phyloP scores from a whole-genome alignment of 2,113 vertebrate species.

The Triplophysa rosa region DNA sequence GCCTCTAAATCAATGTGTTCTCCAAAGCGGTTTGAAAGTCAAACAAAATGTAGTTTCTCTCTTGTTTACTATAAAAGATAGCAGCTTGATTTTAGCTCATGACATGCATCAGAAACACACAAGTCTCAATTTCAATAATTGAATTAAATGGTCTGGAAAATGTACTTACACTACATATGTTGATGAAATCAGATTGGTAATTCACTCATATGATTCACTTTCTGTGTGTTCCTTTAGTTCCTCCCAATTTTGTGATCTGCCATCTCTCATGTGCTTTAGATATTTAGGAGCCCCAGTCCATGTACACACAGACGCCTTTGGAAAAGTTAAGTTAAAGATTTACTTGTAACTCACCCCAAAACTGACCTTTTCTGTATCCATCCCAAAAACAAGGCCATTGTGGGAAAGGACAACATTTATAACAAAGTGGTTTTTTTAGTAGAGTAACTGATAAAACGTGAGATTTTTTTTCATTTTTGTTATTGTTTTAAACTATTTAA shows the following conservation, averaged over 20 bases:
- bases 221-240: constrained; percentile 1
- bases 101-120: not conserved
- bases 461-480: not conserved
- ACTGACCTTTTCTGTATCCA: constrained; percentile 53
- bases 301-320: constrained; percentile 48
- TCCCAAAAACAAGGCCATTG: constrained; percentile 46
- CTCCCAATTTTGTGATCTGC: not conserved
- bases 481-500: too few relatives aligned
- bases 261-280: constrained; percentile 31
- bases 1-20: not conserved
- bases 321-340: constrained; percentile 71
- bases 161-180: not conserved
- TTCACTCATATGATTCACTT: constrained; percentile 9
- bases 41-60: not conserved
- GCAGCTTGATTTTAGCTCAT: not conserved
- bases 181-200: not conserved
- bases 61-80: constrained; percentile 8
- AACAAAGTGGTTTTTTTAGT: not conserved
- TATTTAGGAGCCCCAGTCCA: constrained; percentile 58
- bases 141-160: not conserved
- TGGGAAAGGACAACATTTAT: not conserved
- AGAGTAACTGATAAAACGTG: not conserved
- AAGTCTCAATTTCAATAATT: not conserved
- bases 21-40: not conserved
- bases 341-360: constrained; percentile 52